Evolutionary conservation across 2,797 vertebrate genomes (phyloP), one percentile per base, ranked within the genome.

Genomic region (Luscinia megarhynchos): DNA sequence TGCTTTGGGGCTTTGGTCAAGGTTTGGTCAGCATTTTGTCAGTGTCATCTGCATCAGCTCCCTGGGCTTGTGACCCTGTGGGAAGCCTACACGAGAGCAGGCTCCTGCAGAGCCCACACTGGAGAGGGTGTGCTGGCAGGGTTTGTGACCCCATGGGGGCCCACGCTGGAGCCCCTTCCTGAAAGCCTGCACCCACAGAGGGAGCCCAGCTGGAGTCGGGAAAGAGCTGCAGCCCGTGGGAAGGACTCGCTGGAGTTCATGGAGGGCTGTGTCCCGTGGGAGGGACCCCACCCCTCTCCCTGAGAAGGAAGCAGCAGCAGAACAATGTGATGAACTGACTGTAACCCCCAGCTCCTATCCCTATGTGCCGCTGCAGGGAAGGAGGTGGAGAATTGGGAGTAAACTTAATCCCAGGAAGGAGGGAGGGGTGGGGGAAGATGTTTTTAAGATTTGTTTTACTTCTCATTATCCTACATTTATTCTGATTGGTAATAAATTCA

Each of bases 91-190:
- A 32, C 2, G 10, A 6, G 12, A 40, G 58, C 7, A 77, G 58
- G 29, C 30, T 64, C 10, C 45, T 77, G 38, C 29, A 84, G 41
- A 77, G 45, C 72, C 58, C 58, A 8, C 0, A 0, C 43, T 77
- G 79, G 51, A 34, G 57, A 45, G 40, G 51, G 17, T 57, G 69
- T 89, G 36, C 41, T 62, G 70, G 8, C 45, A 51, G n/a, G 10
- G 30, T 29, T 76, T 63, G 29, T 40, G 64, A 40, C 13, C 27
- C 36, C 43, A 1, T 30, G 43, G 29, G 15, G 16, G 3, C 34
- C 43, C 43, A 10, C 0, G 0, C 48, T 62, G 86, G 13, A 55
- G 46, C 32, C 13, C 0, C 0, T 43, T n/a, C 63, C 50, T 45
- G 23, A 57, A 63, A 62, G 9, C 45, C 17, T 57, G 64, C 15